A percentile compares a stretch with the other conserved stretches of the same genome.
Conservation (phyloP, 2,888 invertebrate species). For the Carabus problematicus region DNA sequence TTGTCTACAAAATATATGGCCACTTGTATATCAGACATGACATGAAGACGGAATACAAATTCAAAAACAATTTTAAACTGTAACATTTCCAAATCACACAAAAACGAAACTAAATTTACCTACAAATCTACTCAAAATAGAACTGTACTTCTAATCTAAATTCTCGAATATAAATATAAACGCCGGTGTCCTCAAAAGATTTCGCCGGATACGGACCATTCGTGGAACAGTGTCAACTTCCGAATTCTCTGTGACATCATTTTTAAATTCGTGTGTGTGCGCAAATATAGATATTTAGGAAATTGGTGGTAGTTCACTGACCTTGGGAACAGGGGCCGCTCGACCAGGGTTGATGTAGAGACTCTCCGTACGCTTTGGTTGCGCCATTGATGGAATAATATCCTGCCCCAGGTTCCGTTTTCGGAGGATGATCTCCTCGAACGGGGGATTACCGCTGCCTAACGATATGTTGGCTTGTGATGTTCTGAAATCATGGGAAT, state of each 20-base stretch:
- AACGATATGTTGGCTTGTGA: constrained; percentile 28
- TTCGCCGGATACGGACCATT: neutral
- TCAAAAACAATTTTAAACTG: no score
- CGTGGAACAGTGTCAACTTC: constrained; percentile 3
- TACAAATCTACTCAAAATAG: no score
- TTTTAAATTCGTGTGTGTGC: constrained; percentile 1
- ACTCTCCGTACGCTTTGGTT: constrained; percentile 91
- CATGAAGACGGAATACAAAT: no score
- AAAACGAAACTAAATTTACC: no score
- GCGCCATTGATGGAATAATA: constrained; percentile 85
- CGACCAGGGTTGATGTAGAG: constrained; percentile 74
- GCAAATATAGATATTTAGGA: constrained; percentile 8
- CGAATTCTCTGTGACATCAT: constrained; percentile 6
- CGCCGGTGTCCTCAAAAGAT: no score
- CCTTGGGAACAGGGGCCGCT: constrained; percentile 46
- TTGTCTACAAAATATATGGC: no score
- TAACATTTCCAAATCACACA: neutral
- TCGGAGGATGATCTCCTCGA: constrained; percentile 82
- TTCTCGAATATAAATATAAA: no score
- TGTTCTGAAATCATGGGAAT: constrained; percentile 14
- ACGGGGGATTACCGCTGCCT: constrained; percentile 63
- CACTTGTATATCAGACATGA: no score
- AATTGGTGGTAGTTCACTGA: constrained; percentile 43
- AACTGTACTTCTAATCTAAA: neutral
- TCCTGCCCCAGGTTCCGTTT: constrained; percentile 86